These are phyloP conservation scores for Spialia ferax DNA, from an alignment of 2,888 invertebrate species.

Conservation along the genomic window DNA sequence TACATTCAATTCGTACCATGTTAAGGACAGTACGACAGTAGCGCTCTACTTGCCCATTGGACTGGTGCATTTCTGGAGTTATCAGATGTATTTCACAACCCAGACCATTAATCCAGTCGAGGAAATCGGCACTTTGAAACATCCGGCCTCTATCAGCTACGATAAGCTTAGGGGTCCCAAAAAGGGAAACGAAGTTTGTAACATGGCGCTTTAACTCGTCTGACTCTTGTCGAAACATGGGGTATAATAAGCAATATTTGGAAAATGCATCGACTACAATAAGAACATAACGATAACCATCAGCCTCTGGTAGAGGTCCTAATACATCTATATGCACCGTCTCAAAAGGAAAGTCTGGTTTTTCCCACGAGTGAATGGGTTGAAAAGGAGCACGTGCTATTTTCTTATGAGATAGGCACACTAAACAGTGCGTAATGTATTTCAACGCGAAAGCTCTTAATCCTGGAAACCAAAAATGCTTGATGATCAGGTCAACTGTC, in stretches of 20 bases:
- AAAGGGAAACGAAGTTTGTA: not conserved
- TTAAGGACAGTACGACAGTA: no score
- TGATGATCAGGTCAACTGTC: not conserved
- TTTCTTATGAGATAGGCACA: not conserved
- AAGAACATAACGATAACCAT: not conserved
- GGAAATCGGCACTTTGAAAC: conserved; percentile 46
- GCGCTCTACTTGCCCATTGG: no score
- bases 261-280: not conserved
- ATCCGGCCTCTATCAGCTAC: conserved; percentile 48
- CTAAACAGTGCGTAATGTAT: conserved; percentile 4
- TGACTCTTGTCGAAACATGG: not conserved
- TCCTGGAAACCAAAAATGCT: conserved; percentile 19
- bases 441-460: not conserved
- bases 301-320: conserved; percentile 2
- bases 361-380: conserved; percentile 6
- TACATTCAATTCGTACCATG: no score
- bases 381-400: not conserved
- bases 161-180: conserved; percentile 40
- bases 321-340: not conserved
- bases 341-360: not conserved
- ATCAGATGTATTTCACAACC: no score
- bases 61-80: no score
- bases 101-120: conserved; percentile 28
- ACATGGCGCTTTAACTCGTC: not conserved
- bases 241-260: conserved; percentile 8